Evolutionary conservation across 2,888 invertebrate genomes (phyloP), one percentile per base, ranked within the genome.

Genomic region (Alsophila aescularia): DNA sequence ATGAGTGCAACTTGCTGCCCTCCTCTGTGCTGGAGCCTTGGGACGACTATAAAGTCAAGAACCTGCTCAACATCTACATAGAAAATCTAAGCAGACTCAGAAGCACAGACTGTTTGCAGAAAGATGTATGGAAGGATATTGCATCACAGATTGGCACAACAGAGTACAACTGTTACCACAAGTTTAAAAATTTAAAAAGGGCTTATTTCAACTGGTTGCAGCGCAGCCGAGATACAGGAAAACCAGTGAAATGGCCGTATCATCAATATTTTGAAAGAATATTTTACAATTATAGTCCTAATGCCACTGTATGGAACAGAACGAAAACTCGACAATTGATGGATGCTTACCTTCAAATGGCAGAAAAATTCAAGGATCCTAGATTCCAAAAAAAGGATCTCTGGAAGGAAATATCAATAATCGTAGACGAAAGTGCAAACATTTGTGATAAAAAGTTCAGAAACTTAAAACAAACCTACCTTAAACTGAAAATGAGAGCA

Each of bases 81-180:
- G 87, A 89, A 32, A 90, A 90, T 50, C 67, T 90, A 0, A 71
- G 58, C 44, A 82, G 76, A 59, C 88, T 90, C 43, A 70, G 81
- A 34, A 82, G 73, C 53, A 65, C 81, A 0, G 75, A 83, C 36
- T 82, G 74, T 53, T 63, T 83, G 15, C 87, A 88, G 52, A 90
- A 87, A 66, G 89, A 90, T 52, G 64, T 90, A n/a, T 91, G 91
- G 91, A 85, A 73, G 59, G 87, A 87, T 16, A 90, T 91, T 42
- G 89, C 89, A 8, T 39, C 62, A 2, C 75, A 79, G 40, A 55
- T 91, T 16, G 79, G 79, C 0, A 87, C 87, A 7, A 87, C 88
- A 1, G 84, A 86, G 41, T 87, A 86, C 42, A 89, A 83, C 58
- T 90, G 90, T 55, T 90, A 90, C 50, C 87, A 90, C 47, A 91